Percentiles rank a stretch among this genome's conserved stretches.
phyloP scores from a whole-genome alignment of 2,888 invertebrate genomes.

The Melipona beecheii region DNA sequence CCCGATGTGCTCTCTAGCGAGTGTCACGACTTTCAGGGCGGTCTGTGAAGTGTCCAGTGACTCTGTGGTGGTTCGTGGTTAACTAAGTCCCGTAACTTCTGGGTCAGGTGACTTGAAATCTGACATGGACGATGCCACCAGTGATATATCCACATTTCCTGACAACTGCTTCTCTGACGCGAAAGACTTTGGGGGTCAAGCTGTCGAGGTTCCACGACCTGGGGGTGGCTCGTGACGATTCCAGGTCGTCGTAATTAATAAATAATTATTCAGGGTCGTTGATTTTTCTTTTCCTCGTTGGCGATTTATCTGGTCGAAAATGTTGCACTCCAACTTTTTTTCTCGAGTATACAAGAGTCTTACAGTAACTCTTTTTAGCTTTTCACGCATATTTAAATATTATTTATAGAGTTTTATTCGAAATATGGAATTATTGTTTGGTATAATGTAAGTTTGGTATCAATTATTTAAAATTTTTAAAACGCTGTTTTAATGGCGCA shows the following conservation, averaged over 20 bases:
- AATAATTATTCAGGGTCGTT: not conserved
- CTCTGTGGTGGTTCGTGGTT: not conserved
- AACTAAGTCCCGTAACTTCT: not conserved
- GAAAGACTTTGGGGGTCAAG: not conserved
- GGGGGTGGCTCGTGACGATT: not conserved
- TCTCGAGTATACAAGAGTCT: too few species aligned
- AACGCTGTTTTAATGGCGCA: slow-evolving; percentile 39
- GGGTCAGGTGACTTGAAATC: not conserved
- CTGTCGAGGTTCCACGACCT: not conserved
- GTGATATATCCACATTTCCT: not conserved
- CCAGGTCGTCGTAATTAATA: not conserved
- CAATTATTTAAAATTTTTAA: slow-evolving; percentile 4
- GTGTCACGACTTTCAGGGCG: not conserved
- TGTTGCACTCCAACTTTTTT: too few species aligned
- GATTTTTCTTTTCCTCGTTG: not conserved
- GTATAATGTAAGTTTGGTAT: too few species aligned
- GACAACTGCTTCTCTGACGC: not conserved
- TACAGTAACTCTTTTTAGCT: too few species aligned
- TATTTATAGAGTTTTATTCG: too few species aligned
- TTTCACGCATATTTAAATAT: too few species aligned
- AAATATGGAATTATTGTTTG: too few species aligned
- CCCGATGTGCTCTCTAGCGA: not conserved
- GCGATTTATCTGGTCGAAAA: slow-evolving; percentile 2
- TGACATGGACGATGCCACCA: not conserved
- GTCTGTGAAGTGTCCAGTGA: not conserved